A percentile compares a stretch with the other conserved stretches of the same genome.
phyloP scores from a whole-genome alignment of 1,140 invertebrate species.

The Drosophila sp. region DNA sequence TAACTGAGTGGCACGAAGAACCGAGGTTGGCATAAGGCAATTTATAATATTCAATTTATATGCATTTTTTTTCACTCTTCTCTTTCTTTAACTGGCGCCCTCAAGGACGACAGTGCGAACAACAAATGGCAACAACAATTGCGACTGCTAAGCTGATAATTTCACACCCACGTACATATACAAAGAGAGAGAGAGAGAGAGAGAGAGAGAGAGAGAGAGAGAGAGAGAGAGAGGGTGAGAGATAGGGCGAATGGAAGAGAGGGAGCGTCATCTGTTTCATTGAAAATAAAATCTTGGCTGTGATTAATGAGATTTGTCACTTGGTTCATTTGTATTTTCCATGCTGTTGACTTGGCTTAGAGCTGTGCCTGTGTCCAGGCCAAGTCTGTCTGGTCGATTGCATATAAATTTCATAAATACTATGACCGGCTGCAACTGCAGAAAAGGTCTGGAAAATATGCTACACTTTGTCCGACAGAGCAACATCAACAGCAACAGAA shows the following conservation, averaged over 20 bases:
- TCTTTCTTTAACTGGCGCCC: neutral
- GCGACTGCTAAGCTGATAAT: conserved; percentile 77
- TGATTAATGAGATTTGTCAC: conserved; percentile 83
- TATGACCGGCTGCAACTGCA: conserved; percentile 47
- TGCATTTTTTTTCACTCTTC: conserved; percentile 59
- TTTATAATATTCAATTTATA: conserved; percentile 84
- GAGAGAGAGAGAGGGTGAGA: neutral
- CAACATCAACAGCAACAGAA: conserved; percentile 35
- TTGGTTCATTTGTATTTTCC: conserved; percentile 81
- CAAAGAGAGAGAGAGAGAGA: no score
- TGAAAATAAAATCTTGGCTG: conserved; percentile 56
- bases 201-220: conserved; percentile 5
- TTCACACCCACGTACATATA: conserved; percentile 35
- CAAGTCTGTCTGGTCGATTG: conserved; percentile 38
- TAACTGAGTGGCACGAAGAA: conserved; percentile 47
- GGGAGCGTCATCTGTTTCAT: conserved; percentile 8
- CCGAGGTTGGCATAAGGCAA: conserved; percentile 70
- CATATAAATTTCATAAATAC: conserved; percentile 78
- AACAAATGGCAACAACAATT: conserved; percentile 60
- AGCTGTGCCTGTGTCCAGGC: conserved; percentile 19
- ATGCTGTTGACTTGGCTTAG: conserved; percentile 66
- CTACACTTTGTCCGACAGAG: conserved; percentile 16
- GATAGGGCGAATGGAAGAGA: conserved; percentile 8
- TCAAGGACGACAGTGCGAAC: conserved; percentile 27
- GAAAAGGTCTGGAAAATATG: conserved; percentile 33